Conservation (phyloP, 2,113 vertebrate species). For the Heterocephalus glaber region DNA sequence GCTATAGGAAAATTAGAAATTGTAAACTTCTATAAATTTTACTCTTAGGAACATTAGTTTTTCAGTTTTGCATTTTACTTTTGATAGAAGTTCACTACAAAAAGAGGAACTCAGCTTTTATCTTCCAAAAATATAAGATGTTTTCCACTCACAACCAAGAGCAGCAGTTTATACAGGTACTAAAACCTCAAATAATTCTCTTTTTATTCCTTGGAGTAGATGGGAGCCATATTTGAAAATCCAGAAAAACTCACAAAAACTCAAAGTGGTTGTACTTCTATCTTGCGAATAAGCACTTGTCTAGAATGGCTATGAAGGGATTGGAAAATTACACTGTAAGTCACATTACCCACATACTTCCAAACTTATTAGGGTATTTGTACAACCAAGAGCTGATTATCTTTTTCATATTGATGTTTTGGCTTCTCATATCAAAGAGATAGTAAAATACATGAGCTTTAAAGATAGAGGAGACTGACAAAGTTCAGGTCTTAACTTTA, state of each 20-base stretch:
- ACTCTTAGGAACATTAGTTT: not conserved
- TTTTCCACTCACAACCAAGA: not conserved
- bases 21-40: conserved; percentile 10
- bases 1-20: conserved; percentile 16
- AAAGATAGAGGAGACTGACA: not conserved
- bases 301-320: not conserved
- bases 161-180: not conserved
- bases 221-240: not conserved
- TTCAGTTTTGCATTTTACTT: not conserved
- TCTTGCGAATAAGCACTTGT: not conserved
- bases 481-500: conserved; percentile 4
- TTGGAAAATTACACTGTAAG: conserved; percentile 7
- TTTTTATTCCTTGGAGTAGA: not conserved
- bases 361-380: not conserved
- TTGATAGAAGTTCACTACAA: not conserved
- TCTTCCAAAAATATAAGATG: not conserved
- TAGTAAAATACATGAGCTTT: not conserved
- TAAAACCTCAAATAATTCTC: not conserved
- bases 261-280: not conserved
- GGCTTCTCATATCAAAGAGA: conserved; percentile 32
- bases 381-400: not conserved
- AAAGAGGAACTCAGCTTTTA: not conserved
- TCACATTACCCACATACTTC: not conserved
- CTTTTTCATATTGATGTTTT: not conserved
- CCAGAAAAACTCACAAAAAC: not conserved